Conservation (phyloP, 2,888 invertebrate species). For the Hirudinaria manillensis region DNA sequence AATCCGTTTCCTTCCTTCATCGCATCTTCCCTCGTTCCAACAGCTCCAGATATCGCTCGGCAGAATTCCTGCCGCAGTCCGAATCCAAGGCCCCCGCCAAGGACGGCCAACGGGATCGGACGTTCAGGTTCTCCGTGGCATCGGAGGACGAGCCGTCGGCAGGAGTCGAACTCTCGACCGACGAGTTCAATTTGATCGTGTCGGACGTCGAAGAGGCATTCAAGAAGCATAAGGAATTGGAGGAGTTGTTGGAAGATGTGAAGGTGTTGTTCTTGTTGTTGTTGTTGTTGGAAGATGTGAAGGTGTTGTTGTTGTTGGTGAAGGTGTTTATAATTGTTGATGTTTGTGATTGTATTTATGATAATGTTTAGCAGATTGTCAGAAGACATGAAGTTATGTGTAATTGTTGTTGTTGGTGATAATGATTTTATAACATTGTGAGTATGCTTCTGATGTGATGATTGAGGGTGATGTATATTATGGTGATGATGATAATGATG, state of each 20-base stretch:
- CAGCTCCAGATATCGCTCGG: conserved; percentile 16
- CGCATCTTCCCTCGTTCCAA: too few relatives aligned
- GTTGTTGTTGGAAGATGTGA: not conserved
- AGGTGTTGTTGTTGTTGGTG: not conserved
- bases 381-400: too few relatives aligned
- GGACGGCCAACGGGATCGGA: not conserved
- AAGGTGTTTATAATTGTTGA: not conserved
- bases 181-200: conserved; percentile 4
- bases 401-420: too few relatives aligned
- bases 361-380: too few relatives aligned
- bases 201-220: not conserved
- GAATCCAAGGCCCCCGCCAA: not conserved
- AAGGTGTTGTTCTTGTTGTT: not conserved
- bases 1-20: too few relatives aligned
- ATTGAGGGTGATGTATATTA: too few relatives aligned
- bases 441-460: too few relatives aligned
- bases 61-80: conserved; percentile 16
- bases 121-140: not conserved
- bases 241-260: conserved; percentile 6
- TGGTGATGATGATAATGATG: too few relatives aligned
- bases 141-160: not conserved
- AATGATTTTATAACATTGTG: too few relatives aligned
- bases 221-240: conserved; percentile 17
- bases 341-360: too few relatives aligned
- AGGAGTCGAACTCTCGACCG: not conserved